phyloP scores from a whole-genome alignment of 2,888 invertebrate genomes.

The Mylabris sibirica region DNA sequence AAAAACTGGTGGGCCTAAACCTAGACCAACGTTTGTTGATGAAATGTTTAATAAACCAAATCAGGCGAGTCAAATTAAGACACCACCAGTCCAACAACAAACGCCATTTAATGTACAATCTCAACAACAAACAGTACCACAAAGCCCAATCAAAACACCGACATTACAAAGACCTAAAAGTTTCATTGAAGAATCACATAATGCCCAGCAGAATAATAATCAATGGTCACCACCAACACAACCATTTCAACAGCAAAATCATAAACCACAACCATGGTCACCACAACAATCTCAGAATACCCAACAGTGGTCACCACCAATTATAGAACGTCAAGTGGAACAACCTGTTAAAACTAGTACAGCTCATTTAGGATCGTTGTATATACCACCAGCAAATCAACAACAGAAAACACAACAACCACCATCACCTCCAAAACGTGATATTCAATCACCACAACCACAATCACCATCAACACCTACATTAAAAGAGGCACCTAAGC shows the following conservation, averaged over 20 bases:
- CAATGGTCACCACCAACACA: conserved; percentile 16
- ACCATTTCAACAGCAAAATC: conserved; percentile 44
- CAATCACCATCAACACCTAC: conserved; percentile 61
- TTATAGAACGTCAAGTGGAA: conserved; percentile 41
- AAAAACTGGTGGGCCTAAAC: conserved; percentile 71
- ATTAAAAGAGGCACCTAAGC: conserved; percentile 68
- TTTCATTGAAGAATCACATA: not conserved
- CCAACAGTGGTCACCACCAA: conserved; percentile 44
- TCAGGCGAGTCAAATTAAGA: conserved; percentile 27
- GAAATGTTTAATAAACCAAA: conserved; percentile 45
- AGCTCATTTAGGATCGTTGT: conserved; percentile 64
- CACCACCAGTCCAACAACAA: conserved; percentile 29
- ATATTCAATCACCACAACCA: conserved; percentile 47
- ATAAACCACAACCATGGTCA: conserved; percentile 28
- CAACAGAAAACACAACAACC: conserved; percentile 45
- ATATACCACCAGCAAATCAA: conserved; percentile 63
- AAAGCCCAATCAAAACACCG: conserved; percentile 4
- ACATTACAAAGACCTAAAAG: not conserved
- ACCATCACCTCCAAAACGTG: conserved; percentile 45
- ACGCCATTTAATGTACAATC: conserved; percentile 10
- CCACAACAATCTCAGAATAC: conserved; percentile 48
- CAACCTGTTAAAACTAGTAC: conserved; percentile 47
- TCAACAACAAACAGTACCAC: conserved; percentile 14
- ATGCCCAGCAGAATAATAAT: not conserved
- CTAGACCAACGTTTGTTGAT: conserved; percentile 51